Evolutionary conservation across 2,797 vertebrate species (phyloP), one percentile per base, ranked within the genome.

Genomic region (Acanthopagrus latus): DNA sequence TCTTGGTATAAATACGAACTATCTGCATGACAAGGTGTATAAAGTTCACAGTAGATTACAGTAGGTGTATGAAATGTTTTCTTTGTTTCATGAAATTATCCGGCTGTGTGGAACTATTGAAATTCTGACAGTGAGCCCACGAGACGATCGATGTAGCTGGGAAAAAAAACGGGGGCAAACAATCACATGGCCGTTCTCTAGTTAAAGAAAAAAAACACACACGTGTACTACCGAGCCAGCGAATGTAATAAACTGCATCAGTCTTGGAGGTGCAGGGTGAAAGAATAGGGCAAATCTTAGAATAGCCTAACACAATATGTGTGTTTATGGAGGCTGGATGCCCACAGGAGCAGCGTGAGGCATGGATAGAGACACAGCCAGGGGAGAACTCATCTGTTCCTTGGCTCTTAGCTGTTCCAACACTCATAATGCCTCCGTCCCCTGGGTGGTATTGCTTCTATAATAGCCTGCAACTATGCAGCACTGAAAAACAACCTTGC

Each of bases 341-440:
- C 89, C 90, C 85, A 81, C 52, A 66, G 88, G 92, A 89, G 69
- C 83, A 56, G 82, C 33, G 65, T 81, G 81, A 86, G 73, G 82
- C 81, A 50, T 41, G 87, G 79, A 89, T 85, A 73, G 79, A 91
- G 88, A 92, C 87, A 74, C 79, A 80, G 84, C 86, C 83, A 77
- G 74, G 73, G 88, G 88, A 90, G 84, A 89, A 86, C 89, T 92
- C 91, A 92, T 94, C 91, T 90, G 88, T 89, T 91, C 84, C 76
- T 80, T 41, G 85, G 75, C 88, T 88, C 84, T 86, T 86, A 88
- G 90, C 91, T 90, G 78, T 85, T 92, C 89, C 84, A 93, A 85
- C 86, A 86, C 82, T 91, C 91, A 89, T 92, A 92, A 94, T 91
- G 87, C 88, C 83, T 83, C 46, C 20, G 17, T 92, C 91, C 88